These are phyloP conservation scores for Hydrolagus affinis DNA, from an alignment of 2,113 vertebrate genomes.

Conservation along the genomic window DNA sequence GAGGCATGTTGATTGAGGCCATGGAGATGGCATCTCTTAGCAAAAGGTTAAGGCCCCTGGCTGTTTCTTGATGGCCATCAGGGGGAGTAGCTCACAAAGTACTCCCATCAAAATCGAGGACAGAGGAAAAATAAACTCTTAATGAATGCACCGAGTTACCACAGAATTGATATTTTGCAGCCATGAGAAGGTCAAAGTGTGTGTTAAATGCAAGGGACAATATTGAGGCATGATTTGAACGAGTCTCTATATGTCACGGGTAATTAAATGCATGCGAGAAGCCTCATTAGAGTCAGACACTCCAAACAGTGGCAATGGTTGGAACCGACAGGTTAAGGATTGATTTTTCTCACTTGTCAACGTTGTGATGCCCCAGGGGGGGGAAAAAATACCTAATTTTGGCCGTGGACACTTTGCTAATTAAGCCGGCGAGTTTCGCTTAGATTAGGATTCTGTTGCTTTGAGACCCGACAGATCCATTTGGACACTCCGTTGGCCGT, in stretches of 20 bases:
- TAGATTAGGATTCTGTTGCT: background rate
- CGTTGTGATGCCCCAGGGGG: background rate
- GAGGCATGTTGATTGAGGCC: background rate
- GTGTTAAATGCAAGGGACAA: background rate
- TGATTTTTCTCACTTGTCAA: constrained; percentile 22
- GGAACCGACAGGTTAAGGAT: constrained; percentile 6
- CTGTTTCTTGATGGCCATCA: no score
- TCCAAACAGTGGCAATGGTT: background rate
- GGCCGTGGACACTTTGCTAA: background rate
- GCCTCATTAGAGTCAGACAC: constrained; percentile 10
- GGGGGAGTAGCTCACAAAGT: no score
- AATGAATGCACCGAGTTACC: background rate
- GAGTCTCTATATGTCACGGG: background rate
- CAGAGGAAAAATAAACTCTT: background rate
- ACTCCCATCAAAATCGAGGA: no score
- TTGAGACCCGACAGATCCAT: background rate
- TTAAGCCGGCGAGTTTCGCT: background rate
- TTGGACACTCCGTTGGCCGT: background rate
- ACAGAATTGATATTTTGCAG: background rate
- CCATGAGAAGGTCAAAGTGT: background rate
- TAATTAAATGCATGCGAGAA: constrained; percentile 8
- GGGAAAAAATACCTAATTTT: no score
- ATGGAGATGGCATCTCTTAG: background rate
- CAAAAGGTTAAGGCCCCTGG: no score
- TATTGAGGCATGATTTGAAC: background rate